Base-by-base conservation (phyloP, 2,888 invertebrate genomes). In the Drosophila meridionalis region DNA sequence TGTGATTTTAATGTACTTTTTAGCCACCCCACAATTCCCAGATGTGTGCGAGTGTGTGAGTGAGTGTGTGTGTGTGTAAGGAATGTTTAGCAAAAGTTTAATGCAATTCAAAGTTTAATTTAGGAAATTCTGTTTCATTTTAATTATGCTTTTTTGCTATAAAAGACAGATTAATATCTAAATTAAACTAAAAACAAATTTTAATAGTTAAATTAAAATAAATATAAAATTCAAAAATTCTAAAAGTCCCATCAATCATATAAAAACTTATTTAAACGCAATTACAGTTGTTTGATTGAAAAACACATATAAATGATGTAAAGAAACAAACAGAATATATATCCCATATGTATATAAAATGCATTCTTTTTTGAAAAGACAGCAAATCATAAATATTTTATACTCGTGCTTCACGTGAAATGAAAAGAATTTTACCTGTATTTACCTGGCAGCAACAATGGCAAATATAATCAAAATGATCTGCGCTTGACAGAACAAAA, bases 1-100 rank as follows among this genome's bases (percentile, higher is more conserved):
- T 87, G 87, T 83, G 89, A 87, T 89, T 89, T 89, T 87, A 87
- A 87, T 87, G 87, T 87, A 89, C 87, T 87, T 87, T 87, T 87
- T 84, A 61, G 52, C 58, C 66, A 50, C 11, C 42, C 11, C 40
- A 4, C 20, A 48, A 32, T 36, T 67, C 48, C 14, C 50, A 45
- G 28, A 34, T 42, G 42, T 45, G 56, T 53, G 42, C 34, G 48
- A 61, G 47, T 30, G 30, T 61, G 32, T 67, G 50, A 53, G 30
- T 60, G 6, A 40, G 26, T 63, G 28, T 60, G 42, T 56, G 40
- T 36, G 34, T 9, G 11, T 28, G 30, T 9, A n/a, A 9, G 26
- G 48, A 52, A 59, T 64, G 69, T 12, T 20, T 68, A 76, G 59
- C 45, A 43, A 74, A 87, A 87, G 80, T 80, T 87, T 80, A n/a